Evolutionary conservation across 2,797 vertebrate species (phyloP), one percentile per base, ranked within the genome.

Genomic region (Decapterus maruadsi): DNA sequence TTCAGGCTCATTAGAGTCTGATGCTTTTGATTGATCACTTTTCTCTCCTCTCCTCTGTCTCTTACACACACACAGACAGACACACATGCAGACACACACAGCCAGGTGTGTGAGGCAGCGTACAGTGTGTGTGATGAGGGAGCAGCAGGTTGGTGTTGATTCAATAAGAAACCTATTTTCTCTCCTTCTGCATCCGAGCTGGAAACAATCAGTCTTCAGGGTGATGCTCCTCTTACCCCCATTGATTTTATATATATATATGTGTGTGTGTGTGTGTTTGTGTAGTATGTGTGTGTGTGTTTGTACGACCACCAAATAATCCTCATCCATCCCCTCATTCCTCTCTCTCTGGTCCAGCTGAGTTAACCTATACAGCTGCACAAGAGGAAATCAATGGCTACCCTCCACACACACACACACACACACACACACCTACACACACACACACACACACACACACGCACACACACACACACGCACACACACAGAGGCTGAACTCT

Each of bases 151-250:
- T 86, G 78, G 57, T 89, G 87, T 74, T 86, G 88, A 91, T 90
- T 90, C 90, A 92, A 91, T 93, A 89, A 82, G 65, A 93, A 92
- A 92, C 71, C 85, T 89, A 90, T 92, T 93, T 92, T 93, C 90
- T 92, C 80, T 90, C 79, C 86, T 84, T 90, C 90, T 91, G 81
- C 85, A 90, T 90, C 83, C 42, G 66, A 65, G 83, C 85, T 90
- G 92, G 93, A 94, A 93, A 93, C 90, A 91, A 93, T 93, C 92
- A 93, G 90, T 93, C 92, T 91, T 80, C 80, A 68, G 85, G 79
- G 78, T 86, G 92, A 93, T 92, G 92, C 78, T 90, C 84, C 86
- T 88, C 85, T 90, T 82, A 85, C 89, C 68, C 85, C 68, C 79
- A 93, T 94, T 86, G 92, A 94, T 93, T 86, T 74, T 67, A 68